phyloP scores from a whole-genome alignment of 1,140 invertebrate genomes.

The Telenomus remus region DNA sequence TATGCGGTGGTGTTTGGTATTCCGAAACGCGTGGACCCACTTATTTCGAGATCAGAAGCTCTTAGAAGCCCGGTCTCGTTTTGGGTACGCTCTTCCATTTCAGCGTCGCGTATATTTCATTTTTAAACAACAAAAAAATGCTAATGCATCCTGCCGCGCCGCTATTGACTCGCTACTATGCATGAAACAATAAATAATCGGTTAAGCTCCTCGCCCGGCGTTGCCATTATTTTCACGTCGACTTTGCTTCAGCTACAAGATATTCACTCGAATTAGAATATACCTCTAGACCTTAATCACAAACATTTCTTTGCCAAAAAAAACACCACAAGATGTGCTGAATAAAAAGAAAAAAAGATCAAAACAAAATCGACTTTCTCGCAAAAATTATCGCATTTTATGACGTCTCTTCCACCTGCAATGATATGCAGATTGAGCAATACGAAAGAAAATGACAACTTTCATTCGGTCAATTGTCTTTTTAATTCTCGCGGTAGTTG shows the following conservation, averaged over 20 bases:
- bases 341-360: slow-evolving; percentile 45
- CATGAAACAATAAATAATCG: slow-evolving; percentile 75
- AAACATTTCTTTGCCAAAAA: too few species aligned
- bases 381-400: slow-evolving; percentile 38
- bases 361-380: slow-evolving; percentile 37
- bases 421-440: slow-evolving; percentile 54
- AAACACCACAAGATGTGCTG: not conserved
- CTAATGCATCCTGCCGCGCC: slow-evolving; percentile 67
- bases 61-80: slow-evolving; percentile 62
- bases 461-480: slow-evolving; percentile 47
- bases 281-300: slow-evolving; percentile 46
- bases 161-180: slow-evolving; percentile 71
- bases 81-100: slow-evolving; percentile 64
- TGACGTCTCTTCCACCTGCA: slow-evolving; percentile 29
- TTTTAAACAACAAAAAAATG: slow-evolving; percentile 76
- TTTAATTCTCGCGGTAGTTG: slow-evolving; percentile 42
- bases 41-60: slow-evolving; percentile 74
- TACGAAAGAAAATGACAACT: slow-evolving; percentile 49
- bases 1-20: slow-evolving; percentile 67
- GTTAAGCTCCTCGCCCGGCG: slow-evolving; percentile 62
- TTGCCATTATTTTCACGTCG: slow-evolving; percentile 70
- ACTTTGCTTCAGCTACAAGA: slow-evolving; percentile 66
- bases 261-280: slow-evolving; percentile 63
- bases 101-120: slow-evolving; percentile 71
- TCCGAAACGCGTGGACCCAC: slow-evolving; percentile 71